Evolutionary conservation across 2,797 vertebrate species (phyloP), one percentile per base, ranked within the genome.

Genomic region (Pipistrellus pygmaeus): DNA sequence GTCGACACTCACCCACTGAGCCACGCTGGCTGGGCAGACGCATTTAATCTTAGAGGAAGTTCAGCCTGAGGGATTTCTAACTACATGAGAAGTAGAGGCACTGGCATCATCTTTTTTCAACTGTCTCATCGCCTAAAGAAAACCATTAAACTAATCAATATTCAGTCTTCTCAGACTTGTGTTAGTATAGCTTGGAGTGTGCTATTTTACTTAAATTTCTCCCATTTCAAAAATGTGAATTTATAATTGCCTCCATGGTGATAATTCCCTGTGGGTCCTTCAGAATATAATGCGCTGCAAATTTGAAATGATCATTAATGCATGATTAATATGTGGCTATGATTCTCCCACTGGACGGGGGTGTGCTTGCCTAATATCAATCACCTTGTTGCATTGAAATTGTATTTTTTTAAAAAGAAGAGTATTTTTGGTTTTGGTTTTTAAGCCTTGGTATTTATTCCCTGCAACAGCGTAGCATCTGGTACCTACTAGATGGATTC

Each of bases 191-290:
- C 5, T 91, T 66, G 4, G 25, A 92, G 25, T 15, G 1, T 85
- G 35, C 17, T 62, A 2, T 91, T 94, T 94, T 84, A 44, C 11
- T 84, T 85, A 81, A 82, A 82, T 32, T 72, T 46, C 41, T 89
- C 32, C 51, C 30, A 83, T 80, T 93, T 85, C 73, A 53, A 87
- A 85, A 85, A 53, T 55, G n/a, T 72, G 55, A 82, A 71, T 87
- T 51, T 85, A 32, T 66, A 2, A 75, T 75, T 73, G 72, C 3
- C 12, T 71, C 8, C 30, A 17, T 90, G 21, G 12, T 85, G n/a
- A 90, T 77, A 66, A 71, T 62, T 85, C 83, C 30, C 48, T 46
- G 6, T 51, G 62, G 12, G 13, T 80, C 48, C 18, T 89, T 87
- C 46, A 69, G 55, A 88, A 69, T 51, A 51, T 6, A 55, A 14